Evolutionary conservation across 2,797 vertebrate genomes (phyloP).

Genomic region (Argya squamiceps): DNA sequence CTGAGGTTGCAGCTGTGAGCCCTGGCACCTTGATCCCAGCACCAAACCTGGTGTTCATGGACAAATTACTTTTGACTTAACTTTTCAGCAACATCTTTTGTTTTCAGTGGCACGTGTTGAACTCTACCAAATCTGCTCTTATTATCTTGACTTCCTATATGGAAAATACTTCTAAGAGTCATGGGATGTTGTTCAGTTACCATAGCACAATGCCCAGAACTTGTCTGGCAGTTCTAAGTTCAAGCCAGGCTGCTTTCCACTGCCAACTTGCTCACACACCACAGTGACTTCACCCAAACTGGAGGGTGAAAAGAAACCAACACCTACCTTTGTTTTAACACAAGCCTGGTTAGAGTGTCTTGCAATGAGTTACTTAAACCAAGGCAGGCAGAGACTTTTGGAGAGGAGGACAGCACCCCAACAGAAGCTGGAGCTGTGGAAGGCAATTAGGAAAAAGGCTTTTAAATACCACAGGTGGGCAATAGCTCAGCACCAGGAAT

Average conservation of each 20-base stretch:
- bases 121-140: neutral
- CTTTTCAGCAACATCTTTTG: neutral
- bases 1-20: neutral
- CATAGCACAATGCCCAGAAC: neutral
- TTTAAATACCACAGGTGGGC: neutral
- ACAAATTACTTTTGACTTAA: neutral
- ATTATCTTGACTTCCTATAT: neutral
- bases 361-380: neutral
- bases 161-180: neutral
- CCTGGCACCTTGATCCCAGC: neutral
- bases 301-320: neutral
- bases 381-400: neutral
- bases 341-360: neutral
- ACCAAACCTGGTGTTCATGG: neutral
- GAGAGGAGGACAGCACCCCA: neutral
- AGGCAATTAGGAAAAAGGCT: neutral
- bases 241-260: neutral
- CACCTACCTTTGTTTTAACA: neutral
- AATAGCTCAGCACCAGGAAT: neutral
- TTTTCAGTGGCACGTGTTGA: neutral
- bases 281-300: neutral
- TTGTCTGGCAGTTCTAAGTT: neutral
- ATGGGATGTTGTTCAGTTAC: neutral
- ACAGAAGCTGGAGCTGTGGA: neutral
- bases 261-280: neutral